A percentile compares a stretch with the other conserved stretches of the same genome.
Evolutionary conservation across 2,113 vertebrate species (phyloP).

Genomic region (Reinhardtius hippoglossoides): DNA sequence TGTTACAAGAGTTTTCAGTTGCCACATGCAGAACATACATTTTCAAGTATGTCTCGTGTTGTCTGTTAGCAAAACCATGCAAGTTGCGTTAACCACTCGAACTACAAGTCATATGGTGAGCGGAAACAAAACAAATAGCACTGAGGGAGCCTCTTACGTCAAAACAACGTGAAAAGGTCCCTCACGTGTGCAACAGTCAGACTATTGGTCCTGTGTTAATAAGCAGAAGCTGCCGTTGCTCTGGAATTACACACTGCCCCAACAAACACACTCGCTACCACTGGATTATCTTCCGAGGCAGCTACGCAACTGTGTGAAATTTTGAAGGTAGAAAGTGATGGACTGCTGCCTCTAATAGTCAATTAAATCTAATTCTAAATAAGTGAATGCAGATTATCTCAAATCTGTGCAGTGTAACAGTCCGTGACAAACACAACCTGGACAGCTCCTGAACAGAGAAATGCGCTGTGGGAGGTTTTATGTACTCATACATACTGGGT

Average conservation of each 20-base stretch:
- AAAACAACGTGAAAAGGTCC: neutral
- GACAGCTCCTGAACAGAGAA: neutral
- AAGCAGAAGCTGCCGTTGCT: too few species aligned
- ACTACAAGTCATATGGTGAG: neutral
- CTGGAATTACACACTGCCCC: neutral
- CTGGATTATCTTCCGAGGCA: neutral
- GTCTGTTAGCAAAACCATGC: too few species aligned
- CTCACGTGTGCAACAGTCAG: too few species aligned
- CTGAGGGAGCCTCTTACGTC: too few species aligned
- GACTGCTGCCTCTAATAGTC: neutral
- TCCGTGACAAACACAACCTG: neutral
- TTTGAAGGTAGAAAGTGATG: neutral
- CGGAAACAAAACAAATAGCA: neutral
- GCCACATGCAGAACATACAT: too few species aligned
- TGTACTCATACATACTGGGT: neutral
- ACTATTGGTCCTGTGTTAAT: too few species aligned
- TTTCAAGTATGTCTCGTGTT: too few species aligned
- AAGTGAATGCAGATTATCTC: neutral
- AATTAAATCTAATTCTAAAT: too few species aligned
- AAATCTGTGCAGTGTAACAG: neutral
- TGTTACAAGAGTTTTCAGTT: too few species aligned
- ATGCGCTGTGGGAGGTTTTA: constrained; percentile 4
- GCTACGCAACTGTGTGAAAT: too few species aligned
- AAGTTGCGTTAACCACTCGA: neutral
- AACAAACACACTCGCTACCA: neutral